phyloP scores from a whole-genome alignment of 2,797 vertebrate genomes.

The Microhierax caerulescens region DNA sequence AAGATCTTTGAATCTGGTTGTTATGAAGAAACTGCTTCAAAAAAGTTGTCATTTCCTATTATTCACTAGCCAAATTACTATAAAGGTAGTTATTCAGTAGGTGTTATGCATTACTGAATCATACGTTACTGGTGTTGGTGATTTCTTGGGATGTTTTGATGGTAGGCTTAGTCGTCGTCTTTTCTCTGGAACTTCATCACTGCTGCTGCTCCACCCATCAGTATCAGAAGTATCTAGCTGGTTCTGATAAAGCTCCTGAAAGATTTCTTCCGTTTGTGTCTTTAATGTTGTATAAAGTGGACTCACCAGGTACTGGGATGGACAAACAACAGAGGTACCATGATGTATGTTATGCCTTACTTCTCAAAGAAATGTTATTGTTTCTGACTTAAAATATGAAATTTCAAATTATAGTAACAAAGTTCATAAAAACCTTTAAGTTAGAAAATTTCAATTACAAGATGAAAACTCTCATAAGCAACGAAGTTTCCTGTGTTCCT shows the following conservation, averaged over 20 bases:
- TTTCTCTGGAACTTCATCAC: conserved; percentile 83
- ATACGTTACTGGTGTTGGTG: conserved; percentile 72
- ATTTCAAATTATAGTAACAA: neutral
- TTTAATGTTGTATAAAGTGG: conserved; percentile 84
- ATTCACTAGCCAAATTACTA: neutral
- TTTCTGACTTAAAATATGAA: neutral
- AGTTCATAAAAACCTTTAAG: neutral
- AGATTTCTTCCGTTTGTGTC: conserved; percentile 75
- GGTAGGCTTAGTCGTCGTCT: conserved; percentile 75
- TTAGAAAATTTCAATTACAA: neutral
- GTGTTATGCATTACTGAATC: conserved; percentile 74
- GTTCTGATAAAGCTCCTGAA: conserved; percentile 65
- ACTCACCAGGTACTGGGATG: conserved; percentile 83
- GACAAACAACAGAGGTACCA: neutral
- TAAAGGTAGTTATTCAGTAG: neutral
- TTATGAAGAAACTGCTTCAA: neutral
- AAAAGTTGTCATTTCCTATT: neutral
- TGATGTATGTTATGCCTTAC: neutral
- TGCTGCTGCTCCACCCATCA: conserved; percentile 62
- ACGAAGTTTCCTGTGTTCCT: neutral
- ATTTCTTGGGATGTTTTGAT: conserved; percentile 59
- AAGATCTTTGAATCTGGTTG: neutral
- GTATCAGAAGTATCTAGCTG: conserved; percentile 52
- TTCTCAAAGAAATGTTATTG: neutral
- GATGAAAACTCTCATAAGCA: neutral